A percentile compares a stretch with the other conserved stretches of the same genome.
Conservation (phyloP, 2,113 vertebrate genomes). For the Oryzias javanicus region DNA sequence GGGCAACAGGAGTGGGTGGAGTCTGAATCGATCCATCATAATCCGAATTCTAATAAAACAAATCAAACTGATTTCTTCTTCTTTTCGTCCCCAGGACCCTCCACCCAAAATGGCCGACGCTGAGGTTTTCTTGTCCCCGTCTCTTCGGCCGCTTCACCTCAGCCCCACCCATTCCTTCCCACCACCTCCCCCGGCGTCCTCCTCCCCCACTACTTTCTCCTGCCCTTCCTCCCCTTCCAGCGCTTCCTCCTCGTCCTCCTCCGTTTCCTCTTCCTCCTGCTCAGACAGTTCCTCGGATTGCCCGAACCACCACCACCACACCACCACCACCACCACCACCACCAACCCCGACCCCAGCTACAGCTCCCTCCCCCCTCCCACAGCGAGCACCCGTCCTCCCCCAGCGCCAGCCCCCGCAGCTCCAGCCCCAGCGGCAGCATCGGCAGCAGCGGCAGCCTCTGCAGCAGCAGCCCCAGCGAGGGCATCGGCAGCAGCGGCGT, state of each 20-base stretch:
- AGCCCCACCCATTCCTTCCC: conserved; percentile 53
- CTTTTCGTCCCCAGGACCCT: conserved; percentile 14
- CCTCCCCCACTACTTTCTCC: conserved; percentile 66
- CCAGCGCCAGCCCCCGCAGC: conserved; percentile 61
- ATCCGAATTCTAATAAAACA: neutral
- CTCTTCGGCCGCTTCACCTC: conserved; percentile 48
- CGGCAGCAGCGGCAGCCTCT: conserved; percentile 56
- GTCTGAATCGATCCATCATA: too few species aligned
- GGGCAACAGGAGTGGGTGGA: too few species aligned
- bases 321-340: conserved; percentile 22
- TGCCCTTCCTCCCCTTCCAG: conserved; percentile 69
- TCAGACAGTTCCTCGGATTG: conserved; percentile 63
- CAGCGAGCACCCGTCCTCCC: conserved; percentile 52
- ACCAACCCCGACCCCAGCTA: conserved; percentile 33
- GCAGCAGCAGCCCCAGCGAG: conserved; percentile 52
- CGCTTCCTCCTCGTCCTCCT: conserved; percentile 55
- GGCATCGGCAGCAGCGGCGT: conserved; percentile 46
- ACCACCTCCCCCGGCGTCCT: conserved; percentile 37
- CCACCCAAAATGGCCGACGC: conserved; percentile 79
- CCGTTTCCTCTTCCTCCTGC: conserved; percentile 46
- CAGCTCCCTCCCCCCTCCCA: conserved; percentile 37
- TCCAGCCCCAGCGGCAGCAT: conserved; percentile 64
- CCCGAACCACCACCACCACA: conserved; percentile 43
- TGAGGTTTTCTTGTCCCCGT: conserved; percentile 72
- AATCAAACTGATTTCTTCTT: neutral